Evolutionary conservation across 1,140 invertebrate genomes (phyloP).

Genomic region (Sminthurinus signatus): DNA sequence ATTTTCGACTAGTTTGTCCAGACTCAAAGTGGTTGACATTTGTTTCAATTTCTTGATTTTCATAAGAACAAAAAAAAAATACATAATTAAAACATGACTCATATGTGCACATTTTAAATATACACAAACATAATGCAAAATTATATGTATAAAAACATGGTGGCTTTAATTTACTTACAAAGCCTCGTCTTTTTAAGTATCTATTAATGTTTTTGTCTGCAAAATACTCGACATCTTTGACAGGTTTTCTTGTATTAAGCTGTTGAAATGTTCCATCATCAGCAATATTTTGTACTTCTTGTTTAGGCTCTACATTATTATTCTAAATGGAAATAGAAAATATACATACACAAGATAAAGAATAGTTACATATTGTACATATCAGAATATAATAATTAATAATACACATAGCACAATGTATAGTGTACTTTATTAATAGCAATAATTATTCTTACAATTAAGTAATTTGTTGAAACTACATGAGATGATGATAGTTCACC

Average conservation of each 20-base stretch:
- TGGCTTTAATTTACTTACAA: conserved; percentile 7
- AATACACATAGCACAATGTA: conserved; percentile 2
- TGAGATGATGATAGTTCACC: not conserved
- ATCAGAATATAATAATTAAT: not conserved
- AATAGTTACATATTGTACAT: too few species aligned
- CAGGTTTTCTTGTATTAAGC: too few species aligned
- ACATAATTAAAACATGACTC: not conserved
- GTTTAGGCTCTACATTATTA: too few species aligned
- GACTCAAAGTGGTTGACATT: not conserved
- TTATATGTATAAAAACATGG: not conserved
- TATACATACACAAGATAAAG: too few species aligned
- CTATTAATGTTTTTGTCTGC: conserved; percentile 11
- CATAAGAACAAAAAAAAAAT: not conserved
- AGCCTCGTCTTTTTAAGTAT: conserved; percentile 16
- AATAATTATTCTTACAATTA: conserved; percentile 5
- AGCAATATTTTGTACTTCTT: too few species aligned
- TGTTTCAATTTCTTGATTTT: not conserved
- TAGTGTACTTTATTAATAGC: conserved; percentile 4
- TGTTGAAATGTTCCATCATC: too few species aligned
- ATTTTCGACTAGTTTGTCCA: conserved; percentile 5
- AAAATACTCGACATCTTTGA: conserved; percentile 25
- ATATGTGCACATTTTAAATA: not conserved
- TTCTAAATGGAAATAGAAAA: too few species aligned
- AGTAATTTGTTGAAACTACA: conserved; percentile 1
- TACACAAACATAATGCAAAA: not conserved